A percentile compares a stretch with the other conserved stretches of the same genome.
Conservation (phyloP, 92 coral and sea anemone species). For the Parazoanthus swiftii region DNA sequence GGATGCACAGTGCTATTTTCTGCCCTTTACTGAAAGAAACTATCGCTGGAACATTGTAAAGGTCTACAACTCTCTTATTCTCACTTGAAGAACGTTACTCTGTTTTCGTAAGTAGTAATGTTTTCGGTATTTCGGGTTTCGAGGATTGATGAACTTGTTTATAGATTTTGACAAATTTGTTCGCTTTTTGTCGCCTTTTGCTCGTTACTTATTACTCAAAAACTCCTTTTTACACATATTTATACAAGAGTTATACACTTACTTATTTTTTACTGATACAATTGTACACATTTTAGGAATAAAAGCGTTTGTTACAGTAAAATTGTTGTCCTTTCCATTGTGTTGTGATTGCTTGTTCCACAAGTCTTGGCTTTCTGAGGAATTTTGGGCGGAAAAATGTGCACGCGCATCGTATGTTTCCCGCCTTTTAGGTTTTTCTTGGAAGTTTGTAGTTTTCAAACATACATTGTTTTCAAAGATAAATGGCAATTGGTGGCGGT, state of each 20-base stretch:
- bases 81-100: no score
- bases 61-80: no score
- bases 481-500: no score
- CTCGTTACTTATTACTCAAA: no score
- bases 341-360: background rate
- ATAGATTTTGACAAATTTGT: background rate
- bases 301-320: background rate
- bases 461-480: no score
- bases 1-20: no score
- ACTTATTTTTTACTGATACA: background rate
- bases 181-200: background rate
- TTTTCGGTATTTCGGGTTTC: no score
- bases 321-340: background rate
- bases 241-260: background rate
- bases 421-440: background rate
- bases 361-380: background rate
- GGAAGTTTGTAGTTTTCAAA: no score
- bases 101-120: no score
- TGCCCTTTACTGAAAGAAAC: no score
- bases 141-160: no score
- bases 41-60: no score
- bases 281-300: background rate
- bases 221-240: background rate
- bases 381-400: background rate
- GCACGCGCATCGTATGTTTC: background rate